Evolutionary conservation across 37 sponge, comb jelly and placozoan species (phyloP), one percentile per base, ranked within the genome.

Genomic region (Corticium candelabrum): DNA sequence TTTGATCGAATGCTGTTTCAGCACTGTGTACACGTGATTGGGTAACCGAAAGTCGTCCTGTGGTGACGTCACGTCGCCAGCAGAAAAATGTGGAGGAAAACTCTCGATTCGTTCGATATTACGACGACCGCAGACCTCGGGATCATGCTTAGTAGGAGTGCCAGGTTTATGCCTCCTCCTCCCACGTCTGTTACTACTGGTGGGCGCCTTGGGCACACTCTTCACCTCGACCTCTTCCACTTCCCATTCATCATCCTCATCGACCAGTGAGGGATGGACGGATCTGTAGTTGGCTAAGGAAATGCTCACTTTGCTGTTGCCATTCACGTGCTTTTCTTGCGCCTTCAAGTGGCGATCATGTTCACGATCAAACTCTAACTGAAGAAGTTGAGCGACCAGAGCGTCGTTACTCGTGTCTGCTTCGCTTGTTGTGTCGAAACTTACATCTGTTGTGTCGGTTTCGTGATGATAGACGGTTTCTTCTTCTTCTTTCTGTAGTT

Each of bases 321-420:
- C 94, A 85, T 97, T 97, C 71, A 75, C 78, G 67, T 89, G 86
- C 69, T 78, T 86, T 84, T 97, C 99, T 37, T 86, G 76, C 7
- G 88, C 89, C 21, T 34, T 68, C 1, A 91, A 35, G 41, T 50
- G 35, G 1, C 35, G 43, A 75, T 91, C 89, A 29, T 85, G 79
- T 36, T 94, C 94, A 29, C 71, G 75, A 73, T 97, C 99, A 79
- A 86, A 91, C 69, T 97, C 88, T 39, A 86, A 81, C 77, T 97
- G 99, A 7, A 97, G 80, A 90, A 91, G 91, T 70, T 88, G 89
- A n/a, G 99, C 99, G 75, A 97, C 67, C 5, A 91, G 80, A 0
- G 82, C 74, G 79, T 97, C 99, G 68, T 81, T 70, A 1, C 15
- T 37, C 3, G 85, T 87, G 57, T 78, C 85, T 40, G 80, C 36